phyloP scores from a whole-genome alignment of 1,140 invertebrate species.

The Oppia nitens region DNA sequence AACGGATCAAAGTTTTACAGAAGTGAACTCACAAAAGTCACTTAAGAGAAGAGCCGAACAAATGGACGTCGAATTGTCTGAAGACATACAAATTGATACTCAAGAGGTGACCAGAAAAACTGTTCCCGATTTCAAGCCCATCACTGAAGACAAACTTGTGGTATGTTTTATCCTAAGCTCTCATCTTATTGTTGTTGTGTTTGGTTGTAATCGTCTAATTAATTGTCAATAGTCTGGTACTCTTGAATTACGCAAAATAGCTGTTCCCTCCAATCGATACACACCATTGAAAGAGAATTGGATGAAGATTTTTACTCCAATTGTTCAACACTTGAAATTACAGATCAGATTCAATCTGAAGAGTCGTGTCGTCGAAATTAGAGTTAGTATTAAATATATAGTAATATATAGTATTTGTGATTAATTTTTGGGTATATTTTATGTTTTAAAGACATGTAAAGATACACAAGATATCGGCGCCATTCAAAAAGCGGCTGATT shows the following conservation, averaged over 20 bases:
- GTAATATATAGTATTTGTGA: conserved; percentile 11
- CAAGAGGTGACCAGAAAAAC: neutral
- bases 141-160: conserved; percentile 1
- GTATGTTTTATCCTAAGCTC: neutral
- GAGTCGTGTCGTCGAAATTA: conserved; percentile 72
- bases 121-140: conserved; percentile 1
- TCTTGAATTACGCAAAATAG: conserved; percentile 37
- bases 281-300: conserved; percentile 88
- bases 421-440: conserved; percentile 8
- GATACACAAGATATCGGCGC: conserved; percentile 72
- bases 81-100: neutral
- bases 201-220: neutral
- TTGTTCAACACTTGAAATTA: conserved; percentile 84
- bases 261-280: conserved; percentile 59
- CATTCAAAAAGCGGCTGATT: conserved; percentile 94
- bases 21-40: conserved; percentile 4
- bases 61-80: conserved; percentile 20
- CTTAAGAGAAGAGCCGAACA: conserved; percentile 16
- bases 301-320: conserved; percentile 88
- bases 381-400: conserved; percentile 25
- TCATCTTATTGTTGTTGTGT: neutral
- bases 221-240: neutral
- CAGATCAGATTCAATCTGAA: conserved; percentile 90
- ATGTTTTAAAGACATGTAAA: conserved; percentile 37
- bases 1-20: neutral